These are phyloP conservation scores for Drosophila kokeensis DNA, from an alignment of 2,888 invertebrate species.

Conservation along the genomic window DNA sequence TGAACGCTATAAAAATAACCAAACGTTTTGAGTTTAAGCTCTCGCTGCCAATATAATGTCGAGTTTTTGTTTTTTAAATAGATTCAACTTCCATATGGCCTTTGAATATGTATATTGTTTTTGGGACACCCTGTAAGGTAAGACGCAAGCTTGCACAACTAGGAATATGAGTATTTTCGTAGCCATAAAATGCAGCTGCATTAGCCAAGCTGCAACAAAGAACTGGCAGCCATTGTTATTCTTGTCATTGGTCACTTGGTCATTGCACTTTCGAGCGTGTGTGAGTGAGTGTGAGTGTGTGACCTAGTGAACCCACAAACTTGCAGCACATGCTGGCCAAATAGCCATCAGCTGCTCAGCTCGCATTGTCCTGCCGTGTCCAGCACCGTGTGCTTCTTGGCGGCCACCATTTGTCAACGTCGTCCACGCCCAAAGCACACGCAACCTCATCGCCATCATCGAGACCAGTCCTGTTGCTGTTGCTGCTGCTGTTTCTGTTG, in stretches of 20 bases:
- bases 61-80: background rate
- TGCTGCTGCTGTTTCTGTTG: conserved; percentile 3
- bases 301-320: conserved; percentile 71
- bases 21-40: background rate
- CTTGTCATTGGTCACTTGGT: conserved; percentile 56
- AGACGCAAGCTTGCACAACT: conserved; percentile 34
- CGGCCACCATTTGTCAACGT: conserved; percentile 77
- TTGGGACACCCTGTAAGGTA: conserved; percentile 45
- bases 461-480: conserved; percentile 20
- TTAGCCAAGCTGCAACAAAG: conserved; percentile 53
- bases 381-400: conserved; percentile 51
- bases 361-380: conserved; percentile 49
- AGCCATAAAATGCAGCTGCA: conserved; percentile 74
- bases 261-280: conserved; percentile 53
- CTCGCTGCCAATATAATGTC: background rate
- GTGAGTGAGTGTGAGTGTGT: conserved; percentile 21
- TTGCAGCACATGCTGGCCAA: conserved; percentile 53
- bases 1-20: background rate
- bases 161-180: conserved; percentile 50
- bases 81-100: background rate
- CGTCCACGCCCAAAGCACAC: conserved; percentile 62
- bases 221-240: conserved; percentile 63
- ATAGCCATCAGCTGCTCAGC: conserved; percentile 47
- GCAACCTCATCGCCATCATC: conserved; percentile 62
- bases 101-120: background rate